Conservation (phyloP, 2,888 invertebrate species). For the Drosophila pegasa region DNA sequence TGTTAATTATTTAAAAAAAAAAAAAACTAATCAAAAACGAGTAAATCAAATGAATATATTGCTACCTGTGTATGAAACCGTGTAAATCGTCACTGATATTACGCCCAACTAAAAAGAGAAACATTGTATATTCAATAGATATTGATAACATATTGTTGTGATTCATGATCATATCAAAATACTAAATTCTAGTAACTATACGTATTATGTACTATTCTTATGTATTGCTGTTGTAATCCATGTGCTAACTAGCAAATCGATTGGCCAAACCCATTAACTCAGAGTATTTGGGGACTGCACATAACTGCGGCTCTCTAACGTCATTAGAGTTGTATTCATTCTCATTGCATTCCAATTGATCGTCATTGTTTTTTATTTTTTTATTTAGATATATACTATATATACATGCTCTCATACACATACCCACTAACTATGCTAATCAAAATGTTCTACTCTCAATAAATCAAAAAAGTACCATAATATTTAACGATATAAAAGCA, state of each 20-base stretch:
- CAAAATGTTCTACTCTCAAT: slow-evolving; percentile 42
- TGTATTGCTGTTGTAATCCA: slow-evolving; percentile 58
- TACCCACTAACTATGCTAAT: slow-evolving; percentile 31
- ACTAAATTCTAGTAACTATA: slow-evolving; percentile 57
- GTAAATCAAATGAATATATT: slow-evolving; percentile 46
- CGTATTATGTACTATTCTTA: slow-evolving; percentile 40
- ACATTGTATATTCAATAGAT: slow-evolving; percentile 56
- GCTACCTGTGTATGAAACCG: slow-evolving; percentile 50
- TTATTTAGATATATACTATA: slow-evolving; percentile 35
- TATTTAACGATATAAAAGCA: slow-evolving; percentile 36
- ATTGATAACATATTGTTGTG: slow-evolving; percentile 74
- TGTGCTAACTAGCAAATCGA: slow-evolving; percentile 50
- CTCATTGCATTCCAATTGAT: slow-evolving; percentile 65
- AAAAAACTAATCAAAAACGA: no score
- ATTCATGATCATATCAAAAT: slow-evolving; percentile 76
- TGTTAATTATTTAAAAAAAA: slow-evolving; percentile 58
- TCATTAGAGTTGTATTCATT: slow-evolving; percentile 39
- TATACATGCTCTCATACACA: slow-evolving; percentile 17
- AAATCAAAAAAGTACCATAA: slow-evolving; percentile 60
- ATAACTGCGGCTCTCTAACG: slow-evolving; percentile 12
- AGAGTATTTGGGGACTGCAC: slow-evolving; percentile 27
- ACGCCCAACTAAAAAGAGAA: slow-evolving; percentile 49
- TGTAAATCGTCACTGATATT: slow-evolving; percentile 67
- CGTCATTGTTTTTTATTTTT: slow-evolving; percentile 18
- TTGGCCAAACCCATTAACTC: slow-evolving; percentile 61